Evolutionary conservation across 2,797 vertebrate species (phyloP), one percentile per base, ranked within the genome.

Genomic region (Enteromius afrohamiltoni): DNA sequence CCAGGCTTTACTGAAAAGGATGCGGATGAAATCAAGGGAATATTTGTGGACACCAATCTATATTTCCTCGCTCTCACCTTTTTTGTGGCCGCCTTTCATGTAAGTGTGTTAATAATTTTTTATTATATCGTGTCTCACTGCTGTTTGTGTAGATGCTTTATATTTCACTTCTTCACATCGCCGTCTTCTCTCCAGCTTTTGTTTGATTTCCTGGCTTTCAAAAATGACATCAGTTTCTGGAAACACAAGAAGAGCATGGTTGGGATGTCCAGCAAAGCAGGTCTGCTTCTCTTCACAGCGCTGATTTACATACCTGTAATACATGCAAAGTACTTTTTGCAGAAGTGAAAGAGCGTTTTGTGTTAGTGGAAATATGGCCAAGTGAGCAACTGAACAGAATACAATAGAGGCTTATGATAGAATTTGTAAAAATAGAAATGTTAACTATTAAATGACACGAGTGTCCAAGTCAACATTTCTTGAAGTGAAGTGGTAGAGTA

Each of bases 221-320:
- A 99, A 94, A 99, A 99, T 7, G 98, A 99, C 88, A 99, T 99
- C 92, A 99, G 97, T 89, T 99, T 99, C 89, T 99, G 98, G 98
- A 99, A 98, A 89, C 95, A 97, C 77, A 99, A 99, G 94, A 99
- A 96, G 87, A 99, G 95, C 93, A 99, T 99, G 98, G 97, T 95
- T 85, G 98, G 98, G 49, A 98, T 98, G 98, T 99, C 98, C 65
- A 98, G 96, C 87, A 99, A 98, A 96, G 98, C 98, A 93, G 98
- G 98, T 98, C 74, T 83, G n/a, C 13, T 14, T 45, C 42, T 0
- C 42, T 45, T 45, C 42, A 45, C 42, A 13, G 10, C 11, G 13
- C 45, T 31, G 2, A 23, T 67, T 79, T 37, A 69, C 31, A 51
- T 9, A 1, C 10, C 5, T 34, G 17, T 2, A 8, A 31, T 26